Conservation (phyloP, 1,140 invertebrate species). For the Psix sp. region DNA sequence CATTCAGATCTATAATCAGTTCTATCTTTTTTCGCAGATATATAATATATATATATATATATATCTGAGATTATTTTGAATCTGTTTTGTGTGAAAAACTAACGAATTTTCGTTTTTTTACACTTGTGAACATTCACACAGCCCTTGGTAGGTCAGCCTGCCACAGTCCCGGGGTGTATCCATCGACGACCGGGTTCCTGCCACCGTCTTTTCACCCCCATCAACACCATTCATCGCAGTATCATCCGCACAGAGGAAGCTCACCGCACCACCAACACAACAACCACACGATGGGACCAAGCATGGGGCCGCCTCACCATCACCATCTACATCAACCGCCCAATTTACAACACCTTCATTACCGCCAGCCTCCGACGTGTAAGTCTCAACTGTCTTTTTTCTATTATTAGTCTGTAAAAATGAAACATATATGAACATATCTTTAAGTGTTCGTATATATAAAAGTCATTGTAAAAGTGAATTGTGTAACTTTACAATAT, state of each 20-base stretch:
- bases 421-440: no score
- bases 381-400: slow-evolving; percentile 59
- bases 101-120: no score
- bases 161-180: slow-evolving; percentile 77
- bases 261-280: slow-evolving; percentile 74
- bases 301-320: slow-evolving; percentile 75
- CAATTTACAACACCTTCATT: slow-evolving; percentile 74
- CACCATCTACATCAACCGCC: slow-evolving; percentile 75
- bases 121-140: slow-evolving; percentile 29
- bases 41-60: no score
- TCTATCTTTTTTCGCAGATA: no score
- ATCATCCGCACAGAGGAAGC: slow-evolving; percentile 73
- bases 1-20: no score
- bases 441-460: no score
- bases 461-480: no score
- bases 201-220: slow-evolving; percentile 73
- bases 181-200: slow-evolving; percentile 67
- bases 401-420: background rate
- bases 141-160: slow-evolving; percentile 78
- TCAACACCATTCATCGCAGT: slow-evolving; percentile 72
- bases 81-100: no score
- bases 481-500: no score
- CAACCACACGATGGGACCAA: slow-evolving; percentile 68
- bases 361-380: slow-evolving; percentile 74
- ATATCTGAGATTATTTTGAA: no score